phyloP scores from a whole-genome alignment of 1,140 invertebrate species.

The Drosophila nannoptera region DNA sequence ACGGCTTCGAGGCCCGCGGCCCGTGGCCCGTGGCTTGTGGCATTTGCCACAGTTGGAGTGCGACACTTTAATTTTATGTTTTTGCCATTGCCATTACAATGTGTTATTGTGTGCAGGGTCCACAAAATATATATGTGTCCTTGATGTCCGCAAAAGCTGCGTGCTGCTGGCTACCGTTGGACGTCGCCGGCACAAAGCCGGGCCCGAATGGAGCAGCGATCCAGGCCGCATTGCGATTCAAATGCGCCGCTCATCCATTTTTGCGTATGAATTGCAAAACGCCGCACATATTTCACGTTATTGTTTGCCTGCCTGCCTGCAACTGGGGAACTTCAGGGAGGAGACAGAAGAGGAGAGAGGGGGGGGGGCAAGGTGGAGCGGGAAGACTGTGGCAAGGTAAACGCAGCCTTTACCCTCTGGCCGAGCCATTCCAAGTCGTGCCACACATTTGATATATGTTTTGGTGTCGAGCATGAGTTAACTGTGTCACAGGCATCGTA shows the following conservation, averaged over 20 bases:
- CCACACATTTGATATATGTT: slow-evolving; percentile 78
- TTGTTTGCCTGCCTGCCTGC: slow-evolving; percentile 59
- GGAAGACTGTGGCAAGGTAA: slow-evolving; percentile 37
- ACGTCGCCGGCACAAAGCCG: slow-evolving; percentile 1
- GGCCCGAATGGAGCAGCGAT: background rate
- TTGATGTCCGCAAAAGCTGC: slow-evolving; percentile 26
- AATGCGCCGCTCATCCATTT: slow-evolving; percentile 73
- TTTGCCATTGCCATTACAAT: slow-evolving; percentile 56
- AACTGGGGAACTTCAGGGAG: too few relatives aligned
- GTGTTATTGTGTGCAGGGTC: slow-evolving; percentile 59
- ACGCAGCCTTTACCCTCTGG: slow-evolving; percentile 35
- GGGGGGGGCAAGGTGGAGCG: background rate
- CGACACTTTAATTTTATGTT: slow-evolving; percentile 59
- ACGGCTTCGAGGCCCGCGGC: background rate
- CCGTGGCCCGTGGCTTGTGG: too few relatives aligned
- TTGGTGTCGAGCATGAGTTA: slow-evolving; percentile 77
- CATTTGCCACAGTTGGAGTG: slow-evolving; percentile 18
- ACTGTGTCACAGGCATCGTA: slow-evolving; percentile 77
- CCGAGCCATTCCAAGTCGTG: slow-evolving; percentile 69
- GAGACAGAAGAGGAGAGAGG: too few relatives aligned
- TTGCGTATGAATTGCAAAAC: slow-evolving; percentile 78
- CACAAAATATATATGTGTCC: slow-evolving; percentile 46
- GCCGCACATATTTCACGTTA: slow-evolving; percentile 78
- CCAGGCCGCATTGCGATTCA: slow-evolving; percentile 58
- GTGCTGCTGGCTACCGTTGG: slow-evolving; percentile 51